Conservation (phyloP, 2,113 vertebrate species). For the Haliaeetus leucogaster region DNA sequence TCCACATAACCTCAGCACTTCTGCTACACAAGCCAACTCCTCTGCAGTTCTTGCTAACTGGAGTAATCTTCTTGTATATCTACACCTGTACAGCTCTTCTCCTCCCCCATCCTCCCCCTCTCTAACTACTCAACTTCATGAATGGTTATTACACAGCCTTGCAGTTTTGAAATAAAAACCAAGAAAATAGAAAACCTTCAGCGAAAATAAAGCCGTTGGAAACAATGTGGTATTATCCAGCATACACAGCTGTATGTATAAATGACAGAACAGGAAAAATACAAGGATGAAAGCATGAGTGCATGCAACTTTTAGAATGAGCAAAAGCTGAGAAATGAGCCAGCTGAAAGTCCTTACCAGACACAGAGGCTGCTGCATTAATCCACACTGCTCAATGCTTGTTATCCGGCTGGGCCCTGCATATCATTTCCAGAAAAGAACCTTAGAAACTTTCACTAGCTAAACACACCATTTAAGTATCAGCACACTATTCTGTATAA, state of each 20-base stretch:
- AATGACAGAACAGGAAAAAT: not conserved
- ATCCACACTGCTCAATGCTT: not conserved
- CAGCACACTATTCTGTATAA: not conserved
- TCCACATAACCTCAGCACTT: not conserved
- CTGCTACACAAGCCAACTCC: not conserved
- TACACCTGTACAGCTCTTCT: not conserved
- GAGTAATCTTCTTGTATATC: not conserved
- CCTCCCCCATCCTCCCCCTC: not conserved
- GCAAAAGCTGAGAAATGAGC: not conserved
- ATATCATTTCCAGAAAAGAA: not conserved
- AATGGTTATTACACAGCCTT: not conserved
- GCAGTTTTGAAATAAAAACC: not conserved
- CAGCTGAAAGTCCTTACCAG: not conserved
- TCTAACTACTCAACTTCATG: not conserved
- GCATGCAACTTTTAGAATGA: not conserved
- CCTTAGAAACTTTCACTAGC: conserved; percentile 1
- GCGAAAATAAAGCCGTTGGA: not conserved
- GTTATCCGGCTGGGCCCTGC: not conserved
- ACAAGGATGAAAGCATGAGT: not conserved
- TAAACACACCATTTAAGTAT: not conserved
- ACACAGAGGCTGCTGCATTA: not conserved
- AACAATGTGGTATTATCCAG: not conserved
- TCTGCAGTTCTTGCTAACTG: not conserved
- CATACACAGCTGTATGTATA: not conserved
- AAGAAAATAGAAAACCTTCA: not conserved